Base-by-base conservation (phyloP, 2,113 vertebrate species). In the Lipotes vexillifer region DNA sequence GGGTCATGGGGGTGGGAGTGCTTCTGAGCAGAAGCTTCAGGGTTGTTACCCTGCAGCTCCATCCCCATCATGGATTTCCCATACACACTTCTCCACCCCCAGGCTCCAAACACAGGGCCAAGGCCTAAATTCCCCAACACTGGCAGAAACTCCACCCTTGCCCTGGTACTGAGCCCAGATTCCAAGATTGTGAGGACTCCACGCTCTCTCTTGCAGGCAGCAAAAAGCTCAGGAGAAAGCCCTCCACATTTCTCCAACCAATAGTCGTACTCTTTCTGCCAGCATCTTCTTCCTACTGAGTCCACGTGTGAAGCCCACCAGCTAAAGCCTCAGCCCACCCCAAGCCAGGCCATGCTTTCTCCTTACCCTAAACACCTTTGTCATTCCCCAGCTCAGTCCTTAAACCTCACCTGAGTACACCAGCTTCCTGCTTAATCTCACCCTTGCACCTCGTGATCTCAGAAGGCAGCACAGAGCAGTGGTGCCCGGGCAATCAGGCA, bases 41-140 rank as follows among this genome's bases (percentile, higher is more conserved):
- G 8, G 12, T 31, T 23, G 3, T 31, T 15, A n/a, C 21, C 46
- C 9, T 0, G 13, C 38, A 78, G n/a, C 71, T 36, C 68, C 38
- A 6, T 4, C 17, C 29, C 72, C 49, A 74, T 14, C 49, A 8
- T 1, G 4, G 10, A 85, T 93, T 69, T 65, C 72, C 41, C 36
- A 23, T 17, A 5, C 13, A 17, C 33, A 33, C 1, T 17, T 23
- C 66, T 44, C 44, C 3, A 25, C 1, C n/a, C 27, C 10, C 0
- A 57, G 1, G 23, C 49, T 33, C 57, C 81, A 38, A 41, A 38
- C 33, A 27, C 38, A 41, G 57, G 49, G 36, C 74, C 75, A 52
- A 52, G 1, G 12, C 66, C 82, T 88, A 29, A 46, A 87, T 71
- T 66, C 69, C 41, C 18, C 61, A 8, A 23, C 72, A 14, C 8